A percentile compares a stretch with the other conserved stretches of the same genome.
phyloP scores from a whole-genome alignment of 2,888 invertebrate genomes.

The Caradrina kadenii region DNA sequence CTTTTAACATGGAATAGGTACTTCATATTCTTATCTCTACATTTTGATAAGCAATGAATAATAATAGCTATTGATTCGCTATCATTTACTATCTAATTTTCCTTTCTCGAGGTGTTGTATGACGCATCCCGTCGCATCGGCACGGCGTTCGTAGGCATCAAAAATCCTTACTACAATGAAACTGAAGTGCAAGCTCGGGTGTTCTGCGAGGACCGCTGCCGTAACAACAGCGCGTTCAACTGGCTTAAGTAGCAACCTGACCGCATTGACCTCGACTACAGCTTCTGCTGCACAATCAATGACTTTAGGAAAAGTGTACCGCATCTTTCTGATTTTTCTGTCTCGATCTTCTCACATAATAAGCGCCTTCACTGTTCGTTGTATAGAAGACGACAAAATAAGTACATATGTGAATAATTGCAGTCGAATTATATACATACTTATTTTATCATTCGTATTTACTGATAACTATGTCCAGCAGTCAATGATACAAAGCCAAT shows the following conservation, averaged over 20 bases:
- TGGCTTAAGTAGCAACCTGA: conserved; percentile 91
- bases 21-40: conserved; percentile 2
- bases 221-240: conserved; percentile 89
- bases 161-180: conserved; percentile 90
- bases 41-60: conserved; percentile 7
- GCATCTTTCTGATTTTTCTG: conserved; percentile 88
- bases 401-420: no score
- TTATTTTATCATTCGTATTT: no score
- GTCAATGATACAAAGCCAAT: neutral
- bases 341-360: conserved; percentile 79
- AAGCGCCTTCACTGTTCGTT: conserved; percentile 6
- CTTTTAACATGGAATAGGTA: no score
- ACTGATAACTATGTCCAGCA: neutral
- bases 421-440: no score
- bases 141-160: conserved; percentile 91
- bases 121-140: conserved; percentile 87
- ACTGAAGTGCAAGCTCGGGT: conserved; percentile 79
- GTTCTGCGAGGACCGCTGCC: conserved; percentile 89
- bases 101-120: conserved; percentile 85
- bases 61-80: conserved; percentile 2
- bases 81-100: conserved; percentile 6
- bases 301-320: conserved; percentile 89
- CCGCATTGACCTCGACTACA: conserved; percentile 89
- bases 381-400: no score
- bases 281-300: conserved; percentile 91